phyloP scores from a whole-genome alignment of 2,797 vertebrate genomes.

The Neoniphon sammara region DNA sequence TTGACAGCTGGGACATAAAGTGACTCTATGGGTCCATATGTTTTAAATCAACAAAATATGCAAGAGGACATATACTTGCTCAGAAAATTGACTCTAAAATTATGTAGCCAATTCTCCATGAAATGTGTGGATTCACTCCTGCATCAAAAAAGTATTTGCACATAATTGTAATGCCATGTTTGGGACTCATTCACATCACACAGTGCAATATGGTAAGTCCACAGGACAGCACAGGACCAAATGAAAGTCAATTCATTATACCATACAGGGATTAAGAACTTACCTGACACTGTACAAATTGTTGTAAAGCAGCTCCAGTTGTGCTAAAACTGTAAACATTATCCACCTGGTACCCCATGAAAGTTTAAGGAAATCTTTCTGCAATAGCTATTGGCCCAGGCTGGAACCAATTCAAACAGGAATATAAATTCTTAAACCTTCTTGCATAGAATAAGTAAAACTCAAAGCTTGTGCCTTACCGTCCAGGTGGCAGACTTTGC shows the following conservation, averaged over 20 bases:
- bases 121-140: not conserved
- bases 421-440: not conserved
- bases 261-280: conserved; percentile 1
- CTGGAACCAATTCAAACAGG: not conserved
- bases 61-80: not conserved
- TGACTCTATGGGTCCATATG: conserved; percentile 2
- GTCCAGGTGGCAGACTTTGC: conserved; percentile 99
- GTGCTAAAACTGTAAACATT: not conserved
- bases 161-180: not conserved
- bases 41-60: not conserved
- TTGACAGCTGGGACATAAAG: conserved; percentile 39
- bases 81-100: not conserved
- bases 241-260: not conserved
- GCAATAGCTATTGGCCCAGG: not conserved
- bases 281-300: conserved; percentile 30
- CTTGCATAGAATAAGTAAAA: not conserved
- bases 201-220: too few species aligned
- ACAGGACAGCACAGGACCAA: not conserved
- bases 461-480: conserved; percentile 83
- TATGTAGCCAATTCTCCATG: not conserved
- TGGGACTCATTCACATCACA: not conserved
- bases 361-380: not conserved
- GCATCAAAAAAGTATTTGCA: not conserved
- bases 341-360: not conserved
- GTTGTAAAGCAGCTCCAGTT: not conserved